These are phyloP conservation scores for Luperina testacea DNA, from an alignment of 2,888 invertebrate species.

Conservation along the genomic window DNA sequence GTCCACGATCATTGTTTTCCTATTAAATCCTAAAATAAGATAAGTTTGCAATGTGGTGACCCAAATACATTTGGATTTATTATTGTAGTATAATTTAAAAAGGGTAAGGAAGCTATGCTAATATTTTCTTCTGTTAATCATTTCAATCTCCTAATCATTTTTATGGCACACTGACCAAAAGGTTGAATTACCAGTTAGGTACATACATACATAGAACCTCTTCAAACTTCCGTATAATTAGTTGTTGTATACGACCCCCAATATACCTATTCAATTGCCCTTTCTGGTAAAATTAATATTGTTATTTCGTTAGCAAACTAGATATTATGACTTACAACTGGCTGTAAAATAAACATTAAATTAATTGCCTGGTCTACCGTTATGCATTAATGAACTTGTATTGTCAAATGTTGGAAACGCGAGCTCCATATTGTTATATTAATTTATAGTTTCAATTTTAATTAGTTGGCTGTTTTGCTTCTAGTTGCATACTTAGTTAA, in stretches of 20 bases:
- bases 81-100: not conserved
- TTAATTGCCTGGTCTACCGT: slow-evolving; percentile 27
- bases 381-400: slow-evolving; percentile 25
- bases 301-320: slow-evolving; percentile 30
- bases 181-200: not conserved
- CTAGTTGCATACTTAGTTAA: no score
- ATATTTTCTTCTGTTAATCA: not conserved
- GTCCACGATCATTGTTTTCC: not conserved
- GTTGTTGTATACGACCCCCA: not conserved
- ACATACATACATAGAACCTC: not conserved
- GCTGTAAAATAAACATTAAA: slow-evolving; percentile 30
- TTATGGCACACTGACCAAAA: not conserved
- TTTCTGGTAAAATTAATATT: slow-evolving; percentile 30
- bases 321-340: slow-evolving; percentile 4
- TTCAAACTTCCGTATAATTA: not conserved
- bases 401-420: not conserved
- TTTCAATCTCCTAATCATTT: not conserved
- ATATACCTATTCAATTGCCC: slow-evolving; percentile 13
- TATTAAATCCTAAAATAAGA: not conserved
- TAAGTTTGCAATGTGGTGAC: not conserved
- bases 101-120: not conserved
- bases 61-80: not conserved
- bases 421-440: slow-evolving; percentile 15
- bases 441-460: slow-evolving; percentile 33
- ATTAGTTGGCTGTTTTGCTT: slow-evolving; percentile 13